Evolutionary conservation across 2,888 invertebrate genomes (phyloP).

Genomic region (Eristalis tenax): DNA sequence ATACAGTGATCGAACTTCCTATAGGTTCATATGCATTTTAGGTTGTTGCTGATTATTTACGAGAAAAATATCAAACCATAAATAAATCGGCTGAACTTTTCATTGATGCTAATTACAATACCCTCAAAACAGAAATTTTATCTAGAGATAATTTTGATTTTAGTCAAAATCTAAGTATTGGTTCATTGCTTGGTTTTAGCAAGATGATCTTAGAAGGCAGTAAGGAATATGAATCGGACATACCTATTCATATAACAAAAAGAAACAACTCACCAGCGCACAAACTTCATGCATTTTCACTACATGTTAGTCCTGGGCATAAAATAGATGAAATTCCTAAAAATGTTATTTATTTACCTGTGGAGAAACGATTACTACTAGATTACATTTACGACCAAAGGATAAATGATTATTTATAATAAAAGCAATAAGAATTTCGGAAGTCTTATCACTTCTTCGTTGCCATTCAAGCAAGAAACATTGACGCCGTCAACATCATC

Average conservation of each 20-base stretch:
- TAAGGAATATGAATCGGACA: conserved; percentile 73
- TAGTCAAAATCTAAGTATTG: conserved; percentile 30
- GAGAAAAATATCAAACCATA: background rate
- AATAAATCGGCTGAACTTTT: background rate
- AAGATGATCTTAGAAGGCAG: conserved; percentile 47
- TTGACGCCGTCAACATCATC: background rate
- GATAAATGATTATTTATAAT: background rate
- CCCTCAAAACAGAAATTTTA: conserved; percentile 39
- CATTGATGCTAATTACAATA: conserved; percentile 43
- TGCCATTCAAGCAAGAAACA: conserved; percentile 42
- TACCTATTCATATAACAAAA: conserved; percentile 75
- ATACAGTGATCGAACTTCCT: conserved; percentile 73
- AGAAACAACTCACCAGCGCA: conserved; percentile 74
- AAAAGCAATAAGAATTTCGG: background rate
- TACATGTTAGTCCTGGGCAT: conserved; percentile 76
- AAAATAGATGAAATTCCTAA: conserved; percentile 76
- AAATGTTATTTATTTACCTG: conserved; percentile 77
- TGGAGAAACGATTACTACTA: conserved; percentile 74
- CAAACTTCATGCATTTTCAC: conserved; percentile 77
- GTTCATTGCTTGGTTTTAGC: conserved; percentile 61
- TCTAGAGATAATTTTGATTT: conserved; percentile 31
- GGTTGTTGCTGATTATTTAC: conserved; percentile 71
- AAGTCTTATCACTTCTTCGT: background rate
- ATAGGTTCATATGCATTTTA: conserved; percentile 76
- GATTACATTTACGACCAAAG: conserved; percentile 66